A percentile compares a stretch with the other conserved stretches of the same genome.
Evolutionary conservation across 2,113 vertebrate species (phyloP).

Genomic region (Hippopotamus amphibius): DNA sequence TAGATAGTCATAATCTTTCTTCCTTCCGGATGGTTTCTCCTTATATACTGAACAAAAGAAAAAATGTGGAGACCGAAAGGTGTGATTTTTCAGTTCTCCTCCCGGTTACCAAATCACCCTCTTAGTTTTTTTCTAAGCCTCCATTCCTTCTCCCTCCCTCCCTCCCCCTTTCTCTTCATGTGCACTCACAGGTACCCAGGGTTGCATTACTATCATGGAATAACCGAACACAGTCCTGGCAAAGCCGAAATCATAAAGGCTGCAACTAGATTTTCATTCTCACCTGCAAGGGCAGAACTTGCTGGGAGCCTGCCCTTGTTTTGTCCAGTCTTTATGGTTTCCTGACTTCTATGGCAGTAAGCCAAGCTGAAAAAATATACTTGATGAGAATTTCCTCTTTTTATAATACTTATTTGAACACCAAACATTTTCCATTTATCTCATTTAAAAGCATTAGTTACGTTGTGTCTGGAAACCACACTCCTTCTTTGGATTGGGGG

Average conservation of each 20-base stretch:
- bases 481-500: background rate
- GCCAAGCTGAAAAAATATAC: slow-evolving; percentile 44
- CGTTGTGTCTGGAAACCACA: slow-evolving; percentile 13
- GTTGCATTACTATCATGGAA: background rate
- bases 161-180: background rate
- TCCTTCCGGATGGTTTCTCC: slow-evolving; percentile 92
- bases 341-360: slow-evolving; percentile 60
- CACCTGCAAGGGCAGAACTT: background rate
- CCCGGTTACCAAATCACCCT: slow-evolving; percentile 66
- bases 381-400: slow-evolving; percentile 71
- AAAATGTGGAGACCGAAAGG: slow-evolving; percentile 82
- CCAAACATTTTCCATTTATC: slow-evolving; percentile 61
- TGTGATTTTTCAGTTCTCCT: slow-evolving; percentile 81
- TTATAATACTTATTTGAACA: slow-evolving; percentile 60
- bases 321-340: background rate
- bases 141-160: background rate
- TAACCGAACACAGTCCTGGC: slow-evolving; percentile 24
- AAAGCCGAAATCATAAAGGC: background rate
- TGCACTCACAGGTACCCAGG: background rate
- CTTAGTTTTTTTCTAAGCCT: slow-evolving; percentile 48
- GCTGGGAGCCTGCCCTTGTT: background rate
- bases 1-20: slow-evolving; percentile 90
- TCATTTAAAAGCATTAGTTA: slow-evolving; percentile 45
- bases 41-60: slow-evolving; percentile 85
- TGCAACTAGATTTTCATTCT: background rate